Evolutionary conservation across 2,797 vertebrate species (phyloP).

Genomic region (Bryconaethiops microstoma): DNA sequence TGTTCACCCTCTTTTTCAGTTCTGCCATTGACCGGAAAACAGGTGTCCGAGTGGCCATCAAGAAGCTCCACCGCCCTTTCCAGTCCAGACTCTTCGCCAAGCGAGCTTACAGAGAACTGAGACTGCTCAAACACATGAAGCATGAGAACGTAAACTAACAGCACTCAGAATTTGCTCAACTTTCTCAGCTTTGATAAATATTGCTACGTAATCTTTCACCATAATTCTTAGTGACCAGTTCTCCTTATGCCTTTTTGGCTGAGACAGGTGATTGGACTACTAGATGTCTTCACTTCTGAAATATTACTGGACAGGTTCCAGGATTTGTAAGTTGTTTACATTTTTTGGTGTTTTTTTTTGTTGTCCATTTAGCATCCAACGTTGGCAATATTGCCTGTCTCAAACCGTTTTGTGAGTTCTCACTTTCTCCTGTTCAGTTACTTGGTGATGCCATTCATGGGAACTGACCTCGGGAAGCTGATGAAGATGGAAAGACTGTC

Average conservation of each 20-base stretch:
- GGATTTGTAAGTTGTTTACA: conserved; percentile 87
- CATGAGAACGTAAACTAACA: conserved; percentile 87
- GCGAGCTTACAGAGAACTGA: conserved; percentile 91
- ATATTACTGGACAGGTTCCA: conserved; percentile 88
- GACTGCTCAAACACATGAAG: conserved; percentile 95
- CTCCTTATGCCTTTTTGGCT: background rate
- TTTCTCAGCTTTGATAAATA: background rate
- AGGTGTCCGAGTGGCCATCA: conserved; percentile 92
- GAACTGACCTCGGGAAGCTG: conserved; percentile 93
- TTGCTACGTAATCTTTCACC: too few relatives aligned
- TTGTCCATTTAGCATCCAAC: conserved; percentile 58
- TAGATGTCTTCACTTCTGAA: conserved; percentile 94
- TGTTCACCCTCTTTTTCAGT: conserved; percentile 67
- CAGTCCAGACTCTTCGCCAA: conserved; percentile 93
- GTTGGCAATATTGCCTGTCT: background rate
- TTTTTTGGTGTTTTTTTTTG: background rate
- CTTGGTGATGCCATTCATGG: conserved; percentile 97
- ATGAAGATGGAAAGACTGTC: conserved; percentile 93
- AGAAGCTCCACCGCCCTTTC: conserved; percentile 96
- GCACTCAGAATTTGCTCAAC: background rate
- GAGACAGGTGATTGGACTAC: conserved; percentile 91
- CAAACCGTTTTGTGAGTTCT: background rate
- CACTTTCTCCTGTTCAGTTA: conserved; percentile 76
- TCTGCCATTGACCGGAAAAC: conserved; percentile 86
- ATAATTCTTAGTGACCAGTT: background rate